A percentile compares a stretch with the other conserved stretches of the same genome.
Evolutionary conservation across 2,113 vertebrate species (phyloP).

Genomic region (Thalassarche chlororhynchos): DNA sequence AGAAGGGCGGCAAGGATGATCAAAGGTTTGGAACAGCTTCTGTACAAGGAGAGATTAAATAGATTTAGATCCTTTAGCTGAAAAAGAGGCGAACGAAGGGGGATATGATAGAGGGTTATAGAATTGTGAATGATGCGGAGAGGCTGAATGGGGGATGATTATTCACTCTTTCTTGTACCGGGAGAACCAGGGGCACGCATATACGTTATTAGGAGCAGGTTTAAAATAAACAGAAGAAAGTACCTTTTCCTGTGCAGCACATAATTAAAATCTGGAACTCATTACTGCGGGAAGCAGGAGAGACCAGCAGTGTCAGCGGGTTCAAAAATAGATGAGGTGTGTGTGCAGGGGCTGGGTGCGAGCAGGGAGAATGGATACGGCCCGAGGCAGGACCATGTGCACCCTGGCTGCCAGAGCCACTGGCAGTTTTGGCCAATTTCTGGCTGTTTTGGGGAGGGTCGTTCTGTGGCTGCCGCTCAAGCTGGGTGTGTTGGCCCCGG

Average conservation of each 20-base stretch:
- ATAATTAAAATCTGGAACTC: constrained; percentile 58
- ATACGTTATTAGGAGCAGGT: constrained; percentile 29
- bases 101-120: not conserved
- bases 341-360: accelerated
- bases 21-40: constrained; percentile 48
- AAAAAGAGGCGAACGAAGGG: not conserved
- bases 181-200: not conserved
- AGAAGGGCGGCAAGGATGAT: not conserved
- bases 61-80: constrained; percentile 45
- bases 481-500: not conserved
- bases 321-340: constrained; percentile 1
- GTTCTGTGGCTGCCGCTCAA: accelerated
- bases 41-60: constrained; percentile 55
- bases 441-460: not conserved
- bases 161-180: not conserved
- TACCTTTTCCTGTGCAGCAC: constrained; percentile 22
- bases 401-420: not conserved
- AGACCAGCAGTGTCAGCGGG: not conserved
- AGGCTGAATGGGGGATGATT: constrained; percentile 26
- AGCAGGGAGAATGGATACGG: not conserved
- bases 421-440: accelerated
- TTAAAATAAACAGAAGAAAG: constrained; percentile 61
- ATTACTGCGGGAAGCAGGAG: not conserved
- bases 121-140: constrained; percentile 13
- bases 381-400: not conserved